Evolutionary conservation across 2,888 invertebrate species (phyloP), one percentile per base, ranked within the genome.

Genomic region (Phaedon cochleariae): DNA sequence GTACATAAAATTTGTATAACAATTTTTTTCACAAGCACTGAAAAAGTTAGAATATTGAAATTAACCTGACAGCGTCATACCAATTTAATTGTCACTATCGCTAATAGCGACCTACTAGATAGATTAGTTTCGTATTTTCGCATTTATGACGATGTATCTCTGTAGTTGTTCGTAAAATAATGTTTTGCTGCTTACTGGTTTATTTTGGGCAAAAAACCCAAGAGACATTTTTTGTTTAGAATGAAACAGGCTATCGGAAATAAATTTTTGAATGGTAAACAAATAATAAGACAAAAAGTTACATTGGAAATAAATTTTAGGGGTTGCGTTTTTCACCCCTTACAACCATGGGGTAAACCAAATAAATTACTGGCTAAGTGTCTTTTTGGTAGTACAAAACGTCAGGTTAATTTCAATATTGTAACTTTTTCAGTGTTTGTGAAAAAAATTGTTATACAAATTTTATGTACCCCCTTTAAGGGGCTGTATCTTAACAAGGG

Each of bases 91-190:
- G n/a, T n/a, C n/a, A n/a, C n/a, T n/a, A n/a, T n/a, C n/a, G n/a
- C n/a, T n/a, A n/a, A n/a, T n/a, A n/a, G n/a, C n/a, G n/a, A n/a
- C n/a, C n/a, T n/a, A n/a, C n/a, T n/a, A n/a, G n/a, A n/a, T n/a
- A n/a, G n/a, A n/a, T n/a, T n/a, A n/a, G n/a, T n/a, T n/a, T n/a
- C n/a, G n/a, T n/a, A n/a, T n/a, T n/a, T 41, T n/a, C 6, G 37
- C 65, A 65, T 62, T 65, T 65, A 65, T 65, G 65, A 65, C 65
- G 61, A 65, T 65, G 65, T 66, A 66, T 66, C 62, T 63, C 66
- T 66, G 62, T 66, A 67, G 63, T 60, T 59, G 57, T 64, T 64
- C 60, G 62, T 68, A 55, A 58, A 68, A 59, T 22, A 58, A 58
- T 52, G 10, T 52, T 52, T 52, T 52, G 51, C 41, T 41, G 41